Conservation (phyloP, 2,113 vertebrate genomes). For the Hylia prasina region DNA sequence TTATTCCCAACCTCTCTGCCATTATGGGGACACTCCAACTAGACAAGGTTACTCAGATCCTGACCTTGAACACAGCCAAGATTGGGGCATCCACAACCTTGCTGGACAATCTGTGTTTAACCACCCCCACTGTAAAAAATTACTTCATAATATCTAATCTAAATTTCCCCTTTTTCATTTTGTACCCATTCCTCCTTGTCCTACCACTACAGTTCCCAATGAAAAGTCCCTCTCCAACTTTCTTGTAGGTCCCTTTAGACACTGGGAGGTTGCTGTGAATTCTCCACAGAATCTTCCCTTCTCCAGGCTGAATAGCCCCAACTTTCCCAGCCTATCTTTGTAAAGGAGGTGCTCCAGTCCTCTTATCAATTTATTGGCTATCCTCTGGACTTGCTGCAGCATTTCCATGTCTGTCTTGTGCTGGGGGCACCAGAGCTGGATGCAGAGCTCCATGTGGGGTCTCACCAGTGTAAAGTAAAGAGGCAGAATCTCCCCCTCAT, state of each 20-base stretch:
- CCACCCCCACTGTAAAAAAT: neutral
- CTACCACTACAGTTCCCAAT: neutral
- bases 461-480: neutral
- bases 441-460: neutral
- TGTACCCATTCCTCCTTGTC: neutral
- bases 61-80: neutral
- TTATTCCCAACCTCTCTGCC: neutral
- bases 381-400: neutral
- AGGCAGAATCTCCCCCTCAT: neutral
- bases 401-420: neutral
- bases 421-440: too few species aligned
- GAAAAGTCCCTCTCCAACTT: neutral
- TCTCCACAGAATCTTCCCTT: neutral
- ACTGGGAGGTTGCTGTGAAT: neutral
- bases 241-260: neutral
- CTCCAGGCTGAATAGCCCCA: neutral
- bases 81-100: rapidly evolving
- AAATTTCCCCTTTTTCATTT: neutral
- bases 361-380: neutral
- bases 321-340: neutral
- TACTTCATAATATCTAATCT: neutral
- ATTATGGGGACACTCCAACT: neutral
- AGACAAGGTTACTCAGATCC: neutral
- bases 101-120: neutral
- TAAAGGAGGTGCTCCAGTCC: neutral